Conservation (phyloP, 2,113 vertebrate genomes). For the Pyrgilauda ruficollis region DNA sequence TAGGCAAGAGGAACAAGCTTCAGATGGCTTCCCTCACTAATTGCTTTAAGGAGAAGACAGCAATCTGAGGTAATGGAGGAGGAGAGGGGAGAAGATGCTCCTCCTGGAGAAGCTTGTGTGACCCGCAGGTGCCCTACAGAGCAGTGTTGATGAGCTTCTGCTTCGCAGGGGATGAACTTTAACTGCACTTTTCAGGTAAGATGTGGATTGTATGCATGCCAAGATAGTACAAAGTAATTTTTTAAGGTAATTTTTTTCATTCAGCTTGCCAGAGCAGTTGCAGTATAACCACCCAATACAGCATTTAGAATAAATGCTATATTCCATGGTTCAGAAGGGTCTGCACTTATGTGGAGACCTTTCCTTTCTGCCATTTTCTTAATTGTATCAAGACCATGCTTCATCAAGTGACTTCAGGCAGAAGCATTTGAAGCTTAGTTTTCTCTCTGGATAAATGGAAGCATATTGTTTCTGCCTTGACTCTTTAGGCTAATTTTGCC, state of each 20-base stretch:
- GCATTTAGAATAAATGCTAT: not conserved
- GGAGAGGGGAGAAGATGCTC: not conserved
- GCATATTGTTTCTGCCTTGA: not conserved
- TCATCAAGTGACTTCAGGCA: not conserved
- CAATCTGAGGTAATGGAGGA: not conserved
- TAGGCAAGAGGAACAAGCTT: not conserved
- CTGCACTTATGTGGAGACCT: not conserved
- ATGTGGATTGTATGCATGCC: not conserved
- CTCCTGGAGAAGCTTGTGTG: not conserved
- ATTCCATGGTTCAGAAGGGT: not conserved
- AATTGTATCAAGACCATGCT: not conserved
- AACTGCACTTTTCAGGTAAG: not conserved
- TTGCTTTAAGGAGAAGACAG: not conserved
- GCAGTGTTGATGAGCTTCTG: not conserved
- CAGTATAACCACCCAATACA: not conserved
- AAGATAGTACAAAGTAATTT: not conserved
- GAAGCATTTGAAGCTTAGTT: not conserved
- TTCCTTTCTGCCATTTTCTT: not conserved
- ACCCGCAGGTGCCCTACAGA: fast-evolving
- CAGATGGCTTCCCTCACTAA: not conserved
- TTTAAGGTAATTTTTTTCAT: not conserved
- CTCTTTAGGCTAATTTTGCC: not conserved
- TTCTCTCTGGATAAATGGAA: not conserved
- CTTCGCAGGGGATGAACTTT: not conserved
- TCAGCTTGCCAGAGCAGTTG: not conserved